Evolutionary conservation across 2,797 vertebrate genomes (phyloP).

Genomic region (Sciurus vulgaris): DNA sequence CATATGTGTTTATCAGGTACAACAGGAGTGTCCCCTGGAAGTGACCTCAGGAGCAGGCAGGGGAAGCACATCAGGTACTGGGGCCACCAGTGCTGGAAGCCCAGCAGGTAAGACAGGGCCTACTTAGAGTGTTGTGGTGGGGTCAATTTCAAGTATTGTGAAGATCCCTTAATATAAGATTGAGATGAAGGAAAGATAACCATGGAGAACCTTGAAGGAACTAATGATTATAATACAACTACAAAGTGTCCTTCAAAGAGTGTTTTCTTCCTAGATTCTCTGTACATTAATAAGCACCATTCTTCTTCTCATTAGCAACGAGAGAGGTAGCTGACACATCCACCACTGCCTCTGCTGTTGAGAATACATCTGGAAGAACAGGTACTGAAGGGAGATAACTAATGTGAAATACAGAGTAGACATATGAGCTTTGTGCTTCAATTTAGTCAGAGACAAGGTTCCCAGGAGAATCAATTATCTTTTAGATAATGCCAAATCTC

Average conservation of each 20-base stretch:
- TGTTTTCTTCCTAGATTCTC: neutral
- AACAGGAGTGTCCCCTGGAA: accelerated
- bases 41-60: neutral
- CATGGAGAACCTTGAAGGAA: neutral
- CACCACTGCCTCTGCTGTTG: neutral
- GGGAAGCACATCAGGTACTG: neutral
- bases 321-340: neutral
- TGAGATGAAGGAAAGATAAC: neutral
- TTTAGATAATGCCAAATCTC: neutral
- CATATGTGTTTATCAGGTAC: neutral
- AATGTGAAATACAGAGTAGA: neutral
- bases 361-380: neutral
- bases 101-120: neutral
- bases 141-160: neutral
- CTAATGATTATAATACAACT: neutral
- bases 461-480: neutral
- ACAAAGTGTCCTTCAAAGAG: neutral
- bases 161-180: no score
- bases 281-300: neutral
- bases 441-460: neutral
- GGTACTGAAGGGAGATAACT: neutral
- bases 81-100: neutral
- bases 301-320: neutral
- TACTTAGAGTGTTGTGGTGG: neutral
- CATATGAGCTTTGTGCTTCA: neutral